A percentile compares a stretch with the other conserved stretches of the same genome.
phyloP scores from a whole-genome alignment of 1,140 invertebrate species.

The Pemphigus obesinymphae region DNA sequence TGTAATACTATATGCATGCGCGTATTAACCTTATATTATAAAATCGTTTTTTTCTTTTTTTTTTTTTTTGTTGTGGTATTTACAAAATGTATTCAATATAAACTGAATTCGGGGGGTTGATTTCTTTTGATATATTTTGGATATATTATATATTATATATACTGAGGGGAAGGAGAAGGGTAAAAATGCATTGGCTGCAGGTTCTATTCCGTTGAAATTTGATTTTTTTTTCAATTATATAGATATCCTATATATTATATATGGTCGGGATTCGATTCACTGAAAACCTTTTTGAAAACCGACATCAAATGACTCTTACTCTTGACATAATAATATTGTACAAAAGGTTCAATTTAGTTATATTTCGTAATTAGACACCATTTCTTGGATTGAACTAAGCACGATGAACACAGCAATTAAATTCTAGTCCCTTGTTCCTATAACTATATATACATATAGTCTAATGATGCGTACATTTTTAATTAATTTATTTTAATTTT shows the following conservation, averaged over 20 bases:
- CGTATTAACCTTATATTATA: too few species aligned
- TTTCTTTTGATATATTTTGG: conserved; percentile 1
- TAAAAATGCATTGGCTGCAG: neutral
- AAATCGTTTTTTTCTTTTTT: too few species aligned
- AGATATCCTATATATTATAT: too few species aligned
- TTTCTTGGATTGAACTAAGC: neutral
- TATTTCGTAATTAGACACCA: conserved; percentile 5
- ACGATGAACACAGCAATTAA: neutral
- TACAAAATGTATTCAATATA: neutral
- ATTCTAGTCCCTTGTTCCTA: neutral
- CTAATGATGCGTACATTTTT: neutral
- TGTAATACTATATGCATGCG: too few species aligned
- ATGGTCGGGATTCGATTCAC: neutral
- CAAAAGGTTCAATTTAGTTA: conserved; percentile 8
- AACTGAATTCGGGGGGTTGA: neutral
- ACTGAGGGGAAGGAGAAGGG: neutral
- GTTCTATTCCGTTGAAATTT: neutral
- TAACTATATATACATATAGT: too few species aligned
- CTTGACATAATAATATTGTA: neutral
- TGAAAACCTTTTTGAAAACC: conserved; percentile 4
- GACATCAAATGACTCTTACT: conserved; percentile 12
- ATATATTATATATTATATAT: too few species aligned
- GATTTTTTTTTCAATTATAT: conserved; percentile 11
- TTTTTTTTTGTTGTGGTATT: too few species aligned
- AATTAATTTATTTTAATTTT: neutral